Conservation (phyloP, 2,797 vertebrate species). For the Petrocephalus sullivani region DNA sequence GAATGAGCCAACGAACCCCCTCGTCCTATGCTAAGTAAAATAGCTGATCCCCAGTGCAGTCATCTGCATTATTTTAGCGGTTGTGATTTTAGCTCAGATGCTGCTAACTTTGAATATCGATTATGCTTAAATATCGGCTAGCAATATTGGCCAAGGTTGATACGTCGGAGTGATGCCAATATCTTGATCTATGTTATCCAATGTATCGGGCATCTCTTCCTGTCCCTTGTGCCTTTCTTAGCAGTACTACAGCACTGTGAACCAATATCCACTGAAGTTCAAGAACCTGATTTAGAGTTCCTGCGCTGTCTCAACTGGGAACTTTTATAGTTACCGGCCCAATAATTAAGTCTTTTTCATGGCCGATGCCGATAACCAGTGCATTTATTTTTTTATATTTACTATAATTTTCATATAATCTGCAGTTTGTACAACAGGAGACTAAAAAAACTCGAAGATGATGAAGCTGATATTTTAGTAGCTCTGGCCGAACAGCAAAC, state of each 20-base stretch:
- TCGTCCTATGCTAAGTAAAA: not conserved
- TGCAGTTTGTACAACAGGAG: too few relatives aligned
- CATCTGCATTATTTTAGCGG: not conserved
- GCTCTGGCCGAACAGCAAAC: too few relatives aligned
- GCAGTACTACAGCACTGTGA: not conserved
- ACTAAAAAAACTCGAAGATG: too few relatives aligned
- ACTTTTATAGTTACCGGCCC: not conserved
- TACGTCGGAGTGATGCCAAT: not conserved
- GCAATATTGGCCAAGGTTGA: not conserved
- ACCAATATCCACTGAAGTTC: not conserved
- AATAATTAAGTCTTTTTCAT: too few relatives aligned
- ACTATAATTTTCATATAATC: too few relatives aligned
- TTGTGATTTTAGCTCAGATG: too few relatives aligned
- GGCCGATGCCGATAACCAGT: too few relatives aligned
- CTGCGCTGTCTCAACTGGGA: not conserved
- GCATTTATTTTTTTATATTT: too few relatives aligned
- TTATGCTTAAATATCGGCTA: too few relatives aligned
- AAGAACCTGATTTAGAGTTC: not conserved
- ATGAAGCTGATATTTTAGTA: too few relatives aligned
- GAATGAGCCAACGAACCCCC: not conserved
- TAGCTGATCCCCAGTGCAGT: not conserved
- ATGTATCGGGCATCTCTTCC: not conserved
- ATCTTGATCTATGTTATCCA: not conserved
- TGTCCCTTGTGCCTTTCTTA: not conserved
- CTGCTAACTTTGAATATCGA: too few relatives aligned